phyloP scores from a whole-genome alignment of 2,113 vertebrate genomes.

The Laticauda laticaudata region DNA sequence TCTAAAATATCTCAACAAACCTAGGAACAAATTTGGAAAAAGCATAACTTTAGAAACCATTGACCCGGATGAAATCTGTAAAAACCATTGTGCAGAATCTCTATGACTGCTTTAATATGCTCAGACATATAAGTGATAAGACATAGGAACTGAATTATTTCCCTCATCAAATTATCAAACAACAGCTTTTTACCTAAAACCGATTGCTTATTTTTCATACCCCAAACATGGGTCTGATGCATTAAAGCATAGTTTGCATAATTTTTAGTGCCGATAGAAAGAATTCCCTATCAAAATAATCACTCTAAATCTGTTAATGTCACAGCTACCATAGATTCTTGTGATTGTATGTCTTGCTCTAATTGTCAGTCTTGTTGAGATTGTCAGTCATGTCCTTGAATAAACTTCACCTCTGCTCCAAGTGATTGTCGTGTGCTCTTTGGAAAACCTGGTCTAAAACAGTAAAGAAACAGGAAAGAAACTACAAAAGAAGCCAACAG shows the following conservation, averaged over 20 bases:
- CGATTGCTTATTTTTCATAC: background rate
- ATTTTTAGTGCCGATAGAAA: background rate
- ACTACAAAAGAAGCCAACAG: too few species aligned
- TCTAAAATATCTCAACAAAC: background rate
- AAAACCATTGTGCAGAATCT: constrained; percentile 8
- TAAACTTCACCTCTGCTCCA: too few species aligned
- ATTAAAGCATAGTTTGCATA: background rate
- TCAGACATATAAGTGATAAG: background rate
- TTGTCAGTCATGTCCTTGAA: too few species aligned
- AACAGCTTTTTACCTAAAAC: background rate
- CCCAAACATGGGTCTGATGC: background rate
- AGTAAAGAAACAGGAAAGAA: too few species aligned
- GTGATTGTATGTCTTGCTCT: too few species aligned
- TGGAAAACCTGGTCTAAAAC: too few species aligned
- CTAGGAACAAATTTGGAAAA: background rate
- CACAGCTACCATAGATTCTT: background rate
- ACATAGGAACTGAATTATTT: constrained; percentile 15
- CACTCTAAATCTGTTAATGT: background rate
- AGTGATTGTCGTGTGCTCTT: too few species aligned
- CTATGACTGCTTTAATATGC: background rate
- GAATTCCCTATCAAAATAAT: background rate
- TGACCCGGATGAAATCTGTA: constrained; percentile 61
- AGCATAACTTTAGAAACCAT: constrained; percentile 30
- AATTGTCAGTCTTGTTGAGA: too few species aligned
- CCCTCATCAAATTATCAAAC: background rate